Evolutionary conservation across 2,888 invertebrate species (phyloP).

Genomic region (Eucriotettix oculatus): DNA sequence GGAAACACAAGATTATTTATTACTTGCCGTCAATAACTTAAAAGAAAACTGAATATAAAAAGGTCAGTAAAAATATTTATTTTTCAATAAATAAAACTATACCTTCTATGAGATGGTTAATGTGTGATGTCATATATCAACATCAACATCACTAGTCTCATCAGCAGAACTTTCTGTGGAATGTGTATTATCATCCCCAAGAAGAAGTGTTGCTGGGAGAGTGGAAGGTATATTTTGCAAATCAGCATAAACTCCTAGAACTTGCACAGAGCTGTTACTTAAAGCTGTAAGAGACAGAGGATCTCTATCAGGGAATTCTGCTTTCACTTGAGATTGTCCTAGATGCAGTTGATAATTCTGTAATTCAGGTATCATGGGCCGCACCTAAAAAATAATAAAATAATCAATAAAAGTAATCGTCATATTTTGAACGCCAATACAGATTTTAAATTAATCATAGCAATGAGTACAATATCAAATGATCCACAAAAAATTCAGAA

Average conservation of each 20-base stretch:
- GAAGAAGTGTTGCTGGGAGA: conserved; percentile 26
- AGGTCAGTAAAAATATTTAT: too few relatives aligned
- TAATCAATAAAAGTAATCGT: neutral
- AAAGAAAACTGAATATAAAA: too few relatives aligned
- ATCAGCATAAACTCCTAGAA: conserved; percentile 27
- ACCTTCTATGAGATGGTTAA: too few relatives aligned
- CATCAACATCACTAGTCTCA: conserved; percentile 26
- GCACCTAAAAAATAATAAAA: conserved; percentile 30
- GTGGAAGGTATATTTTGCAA: conserved; percentile 26
- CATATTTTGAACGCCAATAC: neutral
- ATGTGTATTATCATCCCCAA: conserved; percentile 26
- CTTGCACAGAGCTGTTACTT: conserved; percentile 21
- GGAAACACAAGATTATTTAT: too few relatives aligned
- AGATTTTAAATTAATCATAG: neutral
- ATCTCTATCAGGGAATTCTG: neutral
- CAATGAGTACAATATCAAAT: neutral
- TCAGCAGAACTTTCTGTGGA: conserved; percentile 28
- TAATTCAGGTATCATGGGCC: conserved; percentile 48
- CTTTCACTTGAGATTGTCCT: conserved; percentile 3
- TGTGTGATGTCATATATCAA: conserved; percentile 19
- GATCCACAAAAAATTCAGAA: too few relatives aligned
- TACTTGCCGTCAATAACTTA: too few relatives aligned
- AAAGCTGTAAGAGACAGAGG: neutral
- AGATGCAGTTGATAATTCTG: conserved; percentile 40
- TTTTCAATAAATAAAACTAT: too few relatives aligned